Evolutionary conservation across 1,140 invertebrate genomes (phyloP).

Genomic region (Leucophenga varia): DNA sequence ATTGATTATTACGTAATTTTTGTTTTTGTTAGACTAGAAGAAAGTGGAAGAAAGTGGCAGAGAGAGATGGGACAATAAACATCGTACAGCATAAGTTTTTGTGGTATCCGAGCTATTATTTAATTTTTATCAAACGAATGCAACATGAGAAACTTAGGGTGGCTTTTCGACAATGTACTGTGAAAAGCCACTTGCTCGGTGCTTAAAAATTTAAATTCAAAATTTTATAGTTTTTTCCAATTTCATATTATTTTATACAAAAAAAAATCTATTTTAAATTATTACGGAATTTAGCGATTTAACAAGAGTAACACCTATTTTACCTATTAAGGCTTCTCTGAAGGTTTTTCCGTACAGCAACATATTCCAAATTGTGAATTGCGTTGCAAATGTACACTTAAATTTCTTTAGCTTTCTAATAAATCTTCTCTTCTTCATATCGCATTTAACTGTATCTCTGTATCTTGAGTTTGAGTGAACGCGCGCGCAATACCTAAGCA

Average conservation of each 20-base stretch:
- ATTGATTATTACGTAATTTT: not conserved
- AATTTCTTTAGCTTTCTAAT: not conserved
- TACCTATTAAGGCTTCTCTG: not conserved
- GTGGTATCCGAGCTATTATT: not conserved
- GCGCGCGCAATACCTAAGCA: slow-evolving; percentile 13
- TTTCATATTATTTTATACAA: no score
- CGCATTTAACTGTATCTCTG: no score
- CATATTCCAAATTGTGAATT: not conserved
- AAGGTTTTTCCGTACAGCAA: not conserved
- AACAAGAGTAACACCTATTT: not conserved
- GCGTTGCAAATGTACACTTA: not conserved
- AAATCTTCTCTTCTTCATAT: no score
- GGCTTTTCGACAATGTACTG: no score
- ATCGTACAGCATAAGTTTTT: not conserved
- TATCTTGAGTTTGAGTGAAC: not conserved
- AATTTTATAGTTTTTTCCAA: no score
- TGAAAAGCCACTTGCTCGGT: no score
- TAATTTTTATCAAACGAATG: not conserved
- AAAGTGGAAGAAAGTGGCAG: no score
- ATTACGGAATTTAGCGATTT: no score
- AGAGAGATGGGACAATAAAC: not conserved
- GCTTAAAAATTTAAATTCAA: no score
- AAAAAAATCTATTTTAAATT: no score
- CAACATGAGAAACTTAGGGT: not conserved
- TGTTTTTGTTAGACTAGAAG: no score